Evolutionary conservation across 2,888 invertebrate species (phyloP).

Genomic region (Spisula solida): DNA sequence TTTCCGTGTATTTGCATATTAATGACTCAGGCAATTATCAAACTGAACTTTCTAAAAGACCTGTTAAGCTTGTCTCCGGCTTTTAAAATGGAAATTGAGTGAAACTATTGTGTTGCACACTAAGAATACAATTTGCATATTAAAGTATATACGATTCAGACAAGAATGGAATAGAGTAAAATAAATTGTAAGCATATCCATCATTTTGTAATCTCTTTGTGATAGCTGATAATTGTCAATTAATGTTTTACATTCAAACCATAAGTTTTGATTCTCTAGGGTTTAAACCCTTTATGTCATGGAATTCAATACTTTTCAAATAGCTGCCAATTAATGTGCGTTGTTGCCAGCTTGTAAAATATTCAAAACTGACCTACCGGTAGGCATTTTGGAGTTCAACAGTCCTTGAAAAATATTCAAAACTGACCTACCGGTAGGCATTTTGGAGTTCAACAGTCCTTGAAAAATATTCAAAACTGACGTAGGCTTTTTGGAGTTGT

Average conservation of each 20-base stretch:
- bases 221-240: neutral
- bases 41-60: slow-evolving; percentile 10
- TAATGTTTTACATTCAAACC: neutral
- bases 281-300: neutral
- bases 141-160: neutral
- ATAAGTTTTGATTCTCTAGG: neutral
- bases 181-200: neutral
- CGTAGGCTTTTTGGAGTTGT: too few relatives aligned
- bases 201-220: slow-evolving; percentile 5
- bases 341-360: too few relatives aligned
- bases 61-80: neutral
- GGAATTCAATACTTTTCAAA: neutral
- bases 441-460: too few relatives aligned
- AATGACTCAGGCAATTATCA: neutral
- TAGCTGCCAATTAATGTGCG: too few relatives aligned
- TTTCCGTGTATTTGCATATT: slow-evolving; percentile 18
- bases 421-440: too few relatives aligned
- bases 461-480: too few relatives aligned
- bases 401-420: too few relatives aligned
- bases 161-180: neutral
- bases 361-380: too few relatives aligned
- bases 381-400: too few relatives aligned
- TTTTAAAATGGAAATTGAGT: slow-evolving; percentile 29
- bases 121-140: slow-evolving; percentile 19
- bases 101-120: neutral